Evolutionary conservation across 2,797 vertebrate genomes (phyloP), one percentile per base, ranked within the genome.

Genomic region (Vespertilio murinus): DNA sequence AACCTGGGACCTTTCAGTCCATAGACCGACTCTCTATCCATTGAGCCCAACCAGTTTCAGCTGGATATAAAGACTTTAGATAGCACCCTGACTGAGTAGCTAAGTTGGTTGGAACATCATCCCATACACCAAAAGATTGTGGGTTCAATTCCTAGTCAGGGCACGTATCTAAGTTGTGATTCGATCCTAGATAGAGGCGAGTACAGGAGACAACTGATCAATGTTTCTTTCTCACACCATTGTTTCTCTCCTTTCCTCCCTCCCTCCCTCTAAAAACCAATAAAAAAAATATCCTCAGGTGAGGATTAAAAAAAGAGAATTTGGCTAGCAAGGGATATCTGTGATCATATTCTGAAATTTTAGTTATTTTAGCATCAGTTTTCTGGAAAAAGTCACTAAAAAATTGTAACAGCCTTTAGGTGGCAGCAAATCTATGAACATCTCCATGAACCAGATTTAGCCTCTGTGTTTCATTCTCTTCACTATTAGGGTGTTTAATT

Each of bases 351-450:
- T 95, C 97, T 89, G 94, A 94, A 79, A 88, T 93, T 73, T 87
- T 65, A 52, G 16, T 90, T 75, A 80, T 97, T 93, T 94, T 49
- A 94, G 81, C 70, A 91, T 38, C 2, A 65, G 35, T 92, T 97
- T 96, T 80, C 78, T 95, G 75, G n/a, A n/a, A 96, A 95, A 97
- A 97, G 75, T 77, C 93, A 59, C 85, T 84, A 93, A 86, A 75
- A 94, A 59, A 90, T 74, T 77, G 20, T 52, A 94, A 87, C 64
- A 96, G 94, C 97, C 77, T 56, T 85, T 94, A 95, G 93, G 69
- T 96, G 97, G 96, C 97, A 97, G 96, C 97, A 98, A 89, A 96
- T 96, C 94, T 84, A 30, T 90, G 94, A 93, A 92, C 91, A 61
- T 47, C 85, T 22, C 64, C 74, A 13, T 17, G 82, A 96, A 47